A percentile compares a stretch with the other conserved stretches of the same genome.
Evolutionary conservation across 37 sponge, comb jelly and placozoan species (phyloP).

Genomic region (Haliclona indistincta): DNA sequence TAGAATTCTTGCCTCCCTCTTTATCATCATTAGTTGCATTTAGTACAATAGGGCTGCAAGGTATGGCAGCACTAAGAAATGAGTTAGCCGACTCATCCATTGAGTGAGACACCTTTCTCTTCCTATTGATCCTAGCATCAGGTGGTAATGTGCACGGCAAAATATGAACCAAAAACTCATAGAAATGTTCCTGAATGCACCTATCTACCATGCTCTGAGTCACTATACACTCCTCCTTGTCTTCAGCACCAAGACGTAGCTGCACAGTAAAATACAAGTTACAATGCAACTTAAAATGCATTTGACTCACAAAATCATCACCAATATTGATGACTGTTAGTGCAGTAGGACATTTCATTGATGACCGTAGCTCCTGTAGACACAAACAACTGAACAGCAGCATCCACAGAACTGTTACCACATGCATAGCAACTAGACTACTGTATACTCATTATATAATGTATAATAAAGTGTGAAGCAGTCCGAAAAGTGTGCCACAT

Average conservation of each 20-base stretch:
- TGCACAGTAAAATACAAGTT: constrained; percentile 1
- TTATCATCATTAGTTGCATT: constrained; percentile 8
- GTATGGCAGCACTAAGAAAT: constrained; percentile 44
- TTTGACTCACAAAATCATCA: constrained; percentile 60
- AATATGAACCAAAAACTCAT: constrained; percentile 40
- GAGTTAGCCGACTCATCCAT: constrained; percentile 25
- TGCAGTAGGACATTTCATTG: constrained; percentile 30
- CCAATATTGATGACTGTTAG: constrained; percentile 58
- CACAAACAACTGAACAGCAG: background rate
- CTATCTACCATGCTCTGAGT: constrained; percentile 69
- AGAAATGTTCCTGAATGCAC: constrained; percentile 44
- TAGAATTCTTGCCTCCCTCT: constrained; percentile 16
- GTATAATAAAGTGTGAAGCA: too few species aligned
- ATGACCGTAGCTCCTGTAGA: constrained; percentile 43
- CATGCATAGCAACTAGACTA: too few species aligned
- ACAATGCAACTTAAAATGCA: background rate
- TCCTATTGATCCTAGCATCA: constrained; percentile 10
- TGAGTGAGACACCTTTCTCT: constrained; percentile 21
- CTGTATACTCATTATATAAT: too few species aligned
- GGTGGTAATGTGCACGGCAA: constrained; percentile 39
- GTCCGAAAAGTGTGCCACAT: too few species aligned
- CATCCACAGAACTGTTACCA: too few species aligned
- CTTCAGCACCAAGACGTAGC: constrained; percentile 57
- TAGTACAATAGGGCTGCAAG: constrained; percentile 40
- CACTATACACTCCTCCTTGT: constrained; percentile 19